phyloP scores from a whole-genome alignment of 2,888 invertebrate species.

The Meteorus colon region DNA sequence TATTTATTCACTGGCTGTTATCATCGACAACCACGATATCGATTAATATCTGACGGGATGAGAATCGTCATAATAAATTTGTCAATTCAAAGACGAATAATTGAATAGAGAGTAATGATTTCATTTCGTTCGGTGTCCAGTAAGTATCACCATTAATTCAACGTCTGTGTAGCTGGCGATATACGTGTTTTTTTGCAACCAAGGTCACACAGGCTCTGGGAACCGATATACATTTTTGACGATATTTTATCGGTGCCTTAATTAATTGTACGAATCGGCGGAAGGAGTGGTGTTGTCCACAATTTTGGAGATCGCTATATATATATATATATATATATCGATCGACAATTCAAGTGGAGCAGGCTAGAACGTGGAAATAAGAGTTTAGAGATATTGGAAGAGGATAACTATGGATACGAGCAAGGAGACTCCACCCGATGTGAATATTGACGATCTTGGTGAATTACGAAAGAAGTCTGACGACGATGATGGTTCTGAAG shows the following conservation, averaged over 20 bases:
- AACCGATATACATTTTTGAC: constrained; percentile 13
- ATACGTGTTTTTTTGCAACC: constrained; percentile 7
- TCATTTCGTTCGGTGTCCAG: not conserved
- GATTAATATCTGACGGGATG: no score
- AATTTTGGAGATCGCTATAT: not conserved
- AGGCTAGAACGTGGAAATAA: constrained; percentile 14
- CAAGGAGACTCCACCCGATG: constrained; percentile 48
- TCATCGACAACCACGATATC: no score
- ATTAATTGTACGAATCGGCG: constrained; percentile 29
- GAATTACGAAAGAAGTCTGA: constrained; percentile 48
- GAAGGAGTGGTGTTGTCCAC: not conserved
- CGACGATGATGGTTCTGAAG: constrained; percentile 56
- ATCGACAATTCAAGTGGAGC: not conserved
- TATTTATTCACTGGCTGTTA: no score
- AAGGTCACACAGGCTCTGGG: constrained; percentile 5
- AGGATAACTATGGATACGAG: constrained; percentile 52
- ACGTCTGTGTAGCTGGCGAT: constrained; percentile 11
- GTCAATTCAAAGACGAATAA: no score
- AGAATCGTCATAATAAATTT: no score
- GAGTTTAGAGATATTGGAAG: not conserved
- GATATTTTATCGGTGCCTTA: constrained; percentile 15
- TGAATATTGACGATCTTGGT: constrained; percentile 50
- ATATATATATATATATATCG: no score
- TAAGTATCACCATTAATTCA: not conserved
- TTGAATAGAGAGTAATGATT: no score